These are phyloP conservation scores for Brachyrhaphis roseni DNA, from an alignment of 2,797 vertebrate genomes.

Conservation along the genomic window DNA sequence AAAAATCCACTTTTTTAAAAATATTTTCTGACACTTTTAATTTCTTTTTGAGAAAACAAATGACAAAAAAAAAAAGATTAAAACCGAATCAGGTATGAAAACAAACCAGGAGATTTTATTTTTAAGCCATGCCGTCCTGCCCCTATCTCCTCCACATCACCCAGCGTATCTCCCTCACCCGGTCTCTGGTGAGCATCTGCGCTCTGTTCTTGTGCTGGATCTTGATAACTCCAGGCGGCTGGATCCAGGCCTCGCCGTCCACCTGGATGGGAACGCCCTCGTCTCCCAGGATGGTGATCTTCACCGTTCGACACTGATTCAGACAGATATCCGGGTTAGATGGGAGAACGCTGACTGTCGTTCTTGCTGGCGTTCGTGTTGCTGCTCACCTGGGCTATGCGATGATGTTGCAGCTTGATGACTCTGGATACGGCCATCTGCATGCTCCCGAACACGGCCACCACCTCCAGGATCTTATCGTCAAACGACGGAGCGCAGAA, in stretches of 20 bases:
- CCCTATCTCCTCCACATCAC: neutral
- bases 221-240: conserved; percentile 96
- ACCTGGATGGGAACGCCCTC: conserved; percentile 97
- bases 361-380: rapidly evolving
- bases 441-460: conserved; percentile 97
- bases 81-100: no score
- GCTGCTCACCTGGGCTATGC: conserved; percentile 91
- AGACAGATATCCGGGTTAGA: neutral
- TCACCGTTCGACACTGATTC: conserved; percentile 92
- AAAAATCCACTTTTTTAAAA: no score
- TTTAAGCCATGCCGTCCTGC: no score
- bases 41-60: no score
- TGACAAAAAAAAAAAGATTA: no score
- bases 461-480: conserved; percentile 97
- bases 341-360: neutral
- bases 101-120: no score
- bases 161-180: conserved; percentile 74
- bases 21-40: no score
- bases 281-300: conserved; percentile 97
- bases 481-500: conserved; percentile 97
- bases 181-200: conserved; percentile 96
- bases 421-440: conserved; percentile 99
- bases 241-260: conserved; percentile 98
- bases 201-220: conserved; percentile 98
- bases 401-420: conserved; percentile 97